Evolutionary conservation across 2,113 vertebrate species (phyloP).

Genomic region (Embiotoca jacksoni): DNA sequence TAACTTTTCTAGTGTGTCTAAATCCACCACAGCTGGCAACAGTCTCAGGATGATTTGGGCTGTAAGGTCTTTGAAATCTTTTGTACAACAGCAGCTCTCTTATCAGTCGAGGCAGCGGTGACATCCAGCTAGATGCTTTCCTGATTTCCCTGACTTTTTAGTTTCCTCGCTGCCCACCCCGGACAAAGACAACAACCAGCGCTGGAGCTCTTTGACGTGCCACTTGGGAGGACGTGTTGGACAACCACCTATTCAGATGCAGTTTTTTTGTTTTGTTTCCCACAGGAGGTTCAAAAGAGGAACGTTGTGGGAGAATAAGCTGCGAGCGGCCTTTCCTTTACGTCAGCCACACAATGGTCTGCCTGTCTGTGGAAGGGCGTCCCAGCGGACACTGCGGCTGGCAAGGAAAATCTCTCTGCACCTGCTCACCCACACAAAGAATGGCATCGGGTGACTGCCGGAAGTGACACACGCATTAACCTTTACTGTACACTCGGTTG

Average conservation of each 20-base stretch:
- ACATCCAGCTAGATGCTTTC: constrained; percentile 40
- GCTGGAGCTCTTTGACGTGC: constrained; percentile 57
- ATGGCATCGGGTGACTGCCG: constrained; percentile 46
- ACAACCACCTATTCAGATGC: constrained; percentile 71
- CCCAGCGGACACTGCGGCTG: constrained; percentile 59
- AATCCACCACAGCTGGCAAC: constrained; percentile 42
- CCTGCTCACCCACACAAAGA: constrained; percentile 70
- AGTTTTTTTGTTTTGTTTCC: constrained; percentile 58
- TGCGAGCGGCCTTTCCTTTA: constrained; percentile 72
- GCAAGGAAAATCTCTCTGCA: constrained; percentile 64
- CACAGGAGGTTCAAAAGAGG: constrained; percentile 70
- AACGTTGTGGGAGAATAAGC: constrained; percentile 59
- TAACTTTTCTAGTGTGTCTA: constrained; percentile 27
- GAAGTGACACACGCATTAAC: constrained; percentile 60
- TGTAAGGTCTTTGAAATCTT: constrained; percentile 24
- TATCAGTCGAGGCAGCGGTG: constrained; percentile 49
- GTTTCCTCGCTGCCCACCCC: not conserved
- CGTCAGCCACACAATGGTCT: constrained; percentile 73
- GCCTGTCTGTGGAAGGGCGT: constrained; percentile 62
- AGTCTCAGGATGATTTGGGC: not conserved
- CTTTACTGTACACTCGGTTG: constrained; percentile 45
- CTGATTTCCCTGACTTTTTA: constrained; percentile 36
- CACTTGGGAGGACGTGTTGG: constrained; percentile 73
- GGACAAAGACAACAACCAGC: constrained; percentile 61
- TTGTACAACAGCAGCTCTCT: constrained; percentile 22